phyloP scores from a whole-genome alignment of 2,888 invertebrate species.

The Heterodera filipjevi region DNA sequence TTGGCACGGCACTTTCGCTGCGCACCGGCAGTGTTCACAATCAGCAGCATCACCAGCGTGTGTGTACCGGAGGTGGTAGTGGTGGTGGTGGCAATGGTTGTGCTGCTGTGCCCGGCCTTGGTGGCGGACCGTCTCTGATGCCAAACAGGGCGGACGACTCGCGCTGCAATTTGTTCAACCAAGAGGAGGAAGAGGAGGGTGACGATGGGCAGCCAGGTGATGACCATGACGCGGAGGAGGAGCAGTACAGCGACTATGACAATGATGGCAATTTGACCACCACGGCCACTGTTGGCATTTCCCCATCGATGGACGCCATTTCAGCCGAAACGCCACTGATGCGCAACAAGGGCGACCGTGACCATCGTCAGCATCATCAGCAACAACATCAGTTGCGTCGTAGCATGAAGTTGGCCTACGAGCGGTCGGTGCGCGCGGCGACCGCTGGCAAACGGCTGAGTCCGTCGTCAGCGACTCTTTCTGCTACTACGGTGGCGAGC shows the following conservation, averaged over 20 bases:
- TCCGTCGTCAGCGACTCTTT: not conserved
- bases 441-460: constrained; percentile 28
- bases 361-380: not conserved
- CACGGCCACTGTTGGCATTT: not conserved
- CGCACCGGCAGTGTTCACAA: not conserved
- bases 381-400: not conserved
- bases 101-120: not conserved
- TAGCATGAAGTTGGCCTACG: constrained; percentile 39
- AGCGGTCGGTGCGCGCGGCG: constrained; percentile 51
- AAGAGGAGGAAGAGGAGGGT: constrained; percentile 36
- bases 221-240: constrained; percentile 20
- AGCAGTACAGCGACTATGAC: constrained; percentile 31
- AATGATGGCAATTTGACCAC: not conserved
- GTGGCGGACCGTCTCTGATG: not conserved
- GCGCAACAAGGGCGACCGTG: too few species aligned
- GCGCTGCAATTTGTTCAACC: constrained; percentile 41
- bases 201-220: constrained; percentile 33
- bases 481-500: not conserved
- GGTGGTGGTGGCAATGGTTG: not conserved
- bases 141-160: constrained; percentile 33
- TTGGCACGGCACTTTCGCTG: constrained; percentile 53
- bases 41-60: not conserved
- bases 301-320: not conserved
- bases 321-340: not conserved
- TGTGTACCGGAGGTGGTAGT: not conserved